These are phyloP conservation scores for Pristionchus fissidentatus DNA, from an alignment of 2,888 invertebrate genomes.

Conservation along the genomic window DNA sequence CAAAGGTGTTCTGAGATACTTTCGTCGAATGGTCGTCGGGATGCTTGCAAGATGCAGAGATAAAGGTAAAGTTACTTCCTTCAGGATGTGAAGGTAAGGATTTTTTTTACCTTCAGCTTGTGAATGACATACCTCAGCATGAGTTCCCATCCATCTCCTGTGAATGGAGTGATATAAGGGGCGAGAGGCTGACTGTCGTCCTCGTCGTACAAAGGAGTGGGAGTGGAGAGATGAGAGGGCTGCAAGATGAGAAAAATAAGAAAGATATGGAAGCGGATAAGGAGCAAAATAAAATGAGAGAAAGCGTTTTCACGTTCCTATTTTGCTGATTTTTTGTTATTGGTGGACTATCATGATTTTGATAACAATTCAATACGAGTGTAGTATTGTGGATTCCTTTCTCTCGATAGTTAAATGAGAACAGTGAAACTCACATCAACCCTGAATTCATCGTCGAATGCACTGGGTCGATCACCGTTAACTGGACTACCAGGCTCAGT, in stretches of 20 bases:
- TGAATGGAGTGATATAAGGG: slow-evolving; percentile 88
- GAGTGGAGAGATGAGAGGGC: slow-evolving; percentile 51
- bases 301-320: too few relatives aligned
- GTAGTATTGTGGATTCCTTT: too few relatives aligned
- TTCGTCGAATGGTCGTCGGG: too few relatives aligned
- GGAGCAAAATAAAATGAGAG: too few relatives aligned
- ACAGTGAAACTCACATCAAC: slow-evolving; percentile 51
- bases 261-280: not conserved
- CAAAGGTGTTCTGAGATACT: too few relatives aligned
- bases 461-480: slow-evolving; percentile 65
- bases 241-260: not conserved
- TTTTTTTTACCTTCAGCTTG: too few relatives aligned
- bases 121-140: slow-evolving; percentile 79
- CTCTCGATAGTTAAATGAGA: not conserved
- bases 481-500: slow-evolving; percentile 74
- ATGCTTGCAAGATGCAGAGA: too few relatives aligned
- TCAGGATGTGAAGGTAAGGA: too few relatives aligned
- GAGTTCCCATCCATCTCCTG: slow-evolving; percentile 95
- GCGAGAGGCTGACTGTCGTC: slow-evolving; percentile 92
- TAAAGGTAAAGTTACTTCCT: too few relatives aligned
- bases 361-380: not conserved
- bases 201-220: slow-evolving; percentile 85
- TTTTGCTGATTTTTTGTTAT: too few relatives aligned
- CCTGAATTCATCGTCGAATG: slow-evolving; percentile 75
- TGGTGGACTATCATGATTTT: not conserved